Base-by-base conservation (phyloP, 2,888 invertebrate species). In the Nemotelus pantherinus region DNA sequence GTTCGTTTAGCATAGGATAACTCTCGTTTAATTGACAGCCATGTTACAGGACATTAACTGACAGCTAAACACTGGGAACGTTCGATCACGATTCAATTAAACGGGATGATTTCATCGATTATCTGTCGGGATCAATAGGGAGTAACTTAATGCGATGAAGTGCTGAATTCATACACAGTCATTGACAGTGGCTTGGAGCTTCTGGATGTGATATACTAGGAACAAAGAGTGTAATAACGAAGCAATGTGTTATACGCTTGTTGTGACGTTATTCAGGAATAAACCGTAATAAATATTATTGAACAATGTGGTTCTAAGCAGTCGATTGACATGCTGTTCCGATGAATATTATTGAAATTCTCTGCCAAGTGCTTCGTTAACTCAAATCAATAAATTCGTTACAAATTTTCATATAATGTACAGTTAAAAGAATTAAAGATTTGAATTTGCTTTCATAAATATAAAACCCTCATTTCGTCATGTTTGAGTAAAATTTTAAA, bases 71-170 rank as follows among this genome's bases (percentile, higher is more conserved):
- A 63, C 43, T 63, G 43, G 39, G 43, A 41, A 63, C 41, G 63
- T 63, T 53, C 43, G 67, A 67, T 67, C 50, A 50, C 67, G 67
- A 67, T 67, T 67, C 67, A 67, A 67, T 67, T 67, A 67, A 7
- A 67, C n/a, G 50, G 50, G 9, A 67, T 6, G 43, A 67, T 67
- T 67, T 25, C 25, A 67, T 67, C 44, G 67, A 67, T 67, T 67
- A 50, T 47, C 47, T 67, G 67, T 67, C 67, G 48, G 25, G 5
- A 48, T 67, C 39, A 47, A 50, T n/a, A 3, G 67, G 44, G 2
- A 50, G 48, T 41, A n/a, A 67, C 50, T 67, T 67, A 2, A 67
- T 67, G 50, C 50, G 50, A 50, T 67, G 67, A 50, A 67, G 67
- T 67, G 67, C 50, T 50, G 67, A 67, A 50, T 48, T 67, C 50